phyloP scores from a whole-genome alignment of 2,113 vertebrate genomes.

The Hemiscyllium ocellatum region DNA sequence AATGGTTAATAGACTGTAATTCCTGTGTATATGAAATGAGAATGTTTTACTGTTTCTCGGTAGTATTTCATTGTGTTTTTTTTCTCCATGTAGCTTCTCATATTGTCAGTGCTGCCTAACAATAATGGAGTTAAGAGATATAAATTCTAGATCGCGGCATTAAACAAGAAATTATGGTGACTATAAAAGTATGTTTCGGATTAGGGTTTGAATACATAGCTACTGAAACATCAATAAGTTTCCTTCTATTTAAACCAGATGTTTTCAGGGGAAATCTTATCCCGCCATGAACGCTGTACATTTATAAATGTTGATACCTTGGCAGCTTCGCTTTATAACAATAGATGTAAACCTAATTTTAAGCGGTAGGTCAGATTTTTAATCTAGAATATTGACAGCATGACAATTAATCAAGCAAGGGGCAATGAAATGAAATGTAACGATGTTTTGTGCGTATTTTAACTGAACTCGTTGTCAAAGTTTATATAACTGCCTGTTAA shows the following conservation, averaged over 20 bases:
- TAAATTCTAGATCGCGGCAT: not conserved
- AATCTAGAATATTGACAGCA: conserved; percentile 35
- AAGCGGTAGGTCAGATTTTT: conserved; percentile 35
- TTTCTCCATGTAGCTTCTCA: no score
- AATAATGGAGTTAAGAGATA: not conserved
- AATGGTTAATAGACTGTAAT: not conserved
- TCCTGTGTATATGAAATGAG: not conserved
- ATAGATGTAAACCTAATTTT: conserved; percentile 30
- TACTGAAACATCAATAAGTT: conserved; percentile 34
- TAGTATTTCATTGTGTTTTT: not conserved
- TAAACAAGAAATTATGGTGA: conserved; percentile 2
- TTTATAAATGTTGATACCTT: conserved; percentile 15
- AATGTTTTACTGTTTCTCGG: conserved; percentile 43
- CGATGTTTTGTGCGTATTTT: conserved; percentile 9
- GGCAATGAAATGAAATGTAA: conserved; percentile 22
- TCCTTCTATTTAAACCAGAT: conserved; percentile 36
- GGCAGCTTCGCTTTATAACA: conserved; percentile 27
- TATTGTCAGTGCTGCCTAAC: not conserved
- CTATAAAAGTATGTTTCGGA: conserved; percentile 34
- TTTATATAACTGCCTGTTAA: not conserved
- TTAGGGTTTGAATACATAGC: conserved; percentile 26
- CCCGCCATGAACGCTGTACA: conserved; percentile 24
- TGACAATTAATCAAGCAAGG: conserved; percentile 27
- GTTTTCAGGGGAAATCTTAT: conserved; percentile 29
- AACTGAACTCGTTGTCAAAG: conserved; percentile 6